Conservation (phyloP, 2,113 vertebrate species). For the Smithornis capensis region DNA sequence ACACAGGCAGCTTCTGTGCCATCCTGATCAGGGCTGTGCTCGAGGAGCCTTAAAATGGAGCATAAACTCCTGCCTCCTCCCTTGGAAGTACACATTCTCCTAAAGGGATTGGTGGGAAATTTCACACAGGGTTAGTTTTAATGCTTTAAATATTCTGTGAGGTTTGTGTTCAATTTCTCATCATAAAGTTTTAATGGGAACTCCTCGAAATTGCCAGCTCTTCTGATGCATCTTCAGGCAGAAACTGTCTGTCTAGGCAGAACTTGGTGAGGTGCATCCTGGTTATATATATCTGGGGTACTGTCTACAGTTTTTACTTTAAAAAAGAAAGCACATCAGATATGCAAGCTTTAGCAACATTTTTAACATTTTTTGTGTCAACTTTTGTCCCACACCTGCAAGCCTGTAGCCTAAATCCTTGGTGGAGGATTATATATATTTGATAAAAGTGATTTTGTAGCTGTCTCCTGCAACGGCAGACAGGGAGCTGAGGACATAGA, state of each 20-base stretch:
- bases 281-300: not conserved
- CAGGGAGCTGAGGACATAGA: not conserved
- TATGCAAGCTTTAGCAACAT: not conserved
- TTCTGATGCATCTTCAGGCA: conserved; percentile 5
- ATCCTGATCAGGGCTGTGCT: not conserved
- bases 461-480: not conserved
- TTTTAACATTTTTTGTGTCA: conserved; percentile 43
- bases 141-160: conserved; percentile 33
- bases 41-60: conserved; percentile 35
- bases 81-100: not conserved
- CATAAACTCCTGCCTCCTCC: conserved; percentile 43
- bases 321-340: conserved; percentile 20
- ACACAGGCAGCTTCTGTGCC: not conserved
- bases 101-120: not conserved
- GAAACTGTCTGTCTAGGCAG: conserved; percentile 42
- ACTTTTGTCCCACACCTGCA: not conserved
- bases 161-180: conserved; percentile 34
- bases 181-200: conserved; percentile 62
- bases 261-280: conserved; percentile 45
- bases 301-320: not conserved
- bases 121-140: conserved; percentile 59
- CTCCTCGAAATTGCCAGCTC: conserved; percentile 31
- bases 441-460: conserved; percentile 8
- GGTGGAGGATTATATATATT: not conserved
- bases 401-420: conserved; percentile 19